phyloP scores from a whole-genome alignment of 1,140 invertebrate genomes.

The Brachionus plicatilis region DNA sequence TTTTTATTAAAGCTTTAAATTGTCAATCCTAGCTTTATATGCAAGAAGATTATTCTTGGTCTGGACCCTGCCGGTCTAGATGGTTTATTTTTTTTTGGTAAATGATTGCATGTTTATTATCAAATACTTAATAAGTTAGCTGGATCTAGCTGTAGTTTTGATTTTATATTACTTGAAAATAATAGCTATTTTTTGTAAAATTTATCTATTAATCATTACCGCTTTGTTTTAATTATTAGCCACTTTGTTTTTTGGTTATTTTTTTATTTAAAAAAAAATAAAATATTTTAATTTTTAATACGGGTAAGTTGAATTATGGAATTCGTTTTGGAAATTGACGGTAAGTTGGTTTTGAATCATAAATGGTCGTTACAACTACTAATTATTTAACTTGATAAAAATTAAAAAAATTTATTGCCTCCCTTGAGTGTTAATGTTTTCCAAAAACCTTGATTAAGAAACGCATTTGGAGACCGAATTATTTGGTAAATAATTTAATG shows the following conservation, averaged over 20 bases:
- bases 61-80: not conserved
- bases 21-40: not conserved
- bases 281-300: not conserved
- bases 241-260: not conserved
- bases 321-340: not conserved
- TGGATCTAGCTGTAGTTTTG: conserved; percentile 18
- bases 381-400: not conserved
- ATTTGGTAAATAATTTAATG: no score
- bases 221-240: conserved; percentile 17
- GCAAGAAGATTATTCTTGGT: not conserved
- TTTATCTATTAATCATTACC: not conserved
- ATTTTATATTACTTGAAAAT: not conserved
- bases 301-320: not conserved
- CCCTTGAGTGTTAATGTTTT: no score
- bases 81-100: not conserved
- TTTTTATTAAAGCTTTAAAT: not conserved
- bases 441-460: no score
- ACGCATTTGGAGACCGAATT: no score
- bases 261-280: not conserved
- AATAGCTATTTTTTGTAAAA: conserved; percentile 29
- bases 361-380: not conserved
- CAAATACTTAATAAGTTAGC: not conserved
- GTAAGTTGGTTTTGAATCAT: not conserved
- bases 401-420: no score
- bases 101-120: not conserved